Conservation (phyloP, 1,140 invertebrate genomes). For the Drosophila nigromelanica region DNA sequence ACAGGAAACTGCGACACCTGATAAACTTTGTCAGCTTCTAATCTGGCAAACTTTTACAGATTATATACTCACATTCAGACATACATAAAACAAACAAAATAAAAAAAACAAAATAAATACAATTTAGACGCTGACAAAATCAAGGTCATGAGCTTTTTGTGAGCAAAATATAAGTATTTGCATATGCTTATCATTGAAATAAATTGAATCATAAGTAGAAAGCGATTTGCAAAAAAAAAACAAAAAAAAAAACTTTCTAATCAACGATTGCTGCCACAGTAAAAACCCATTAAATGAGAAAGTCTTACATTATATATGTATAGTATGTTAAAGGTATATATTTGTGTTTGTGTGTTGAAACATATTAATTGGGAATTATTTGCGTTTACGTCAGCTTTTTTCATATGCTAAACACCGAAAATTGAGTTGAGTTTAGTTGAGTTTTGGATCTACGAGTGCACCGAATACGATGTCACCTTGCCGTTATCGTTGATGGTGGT, state of each 20-base stretch:
- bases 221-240: slow-evolving; percentile 1
- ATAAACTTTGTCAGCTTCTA: slow-evolving; percentile 32
- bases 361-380: slow-evolving; percentile 42
- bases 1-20: slow-evolving; percentile 32
- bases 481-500: slow-evolving; percentile 90
- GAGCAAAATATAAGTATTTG: slow-evolving; percentile 14
- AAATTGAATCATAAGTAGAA: slow-evolving; percentile 22
- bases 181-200: slow-evolving; percentile 32
- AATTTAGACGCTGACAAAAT: slow-evolving; percentile 37
- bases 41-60: slow-evolving; percentile 16
- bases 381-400: background rate
- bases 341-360: slow-evolving; percentile 37
- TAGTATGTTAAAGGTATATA: slow-evolving; percentile 18
- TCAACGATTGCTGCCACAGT: slow-evolving; percentile 52
- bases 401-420: slow-evolving; percentile 30
- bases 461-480: slow-evolving; percentile 87
- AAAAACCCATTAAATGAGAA: slow-evolving; percentile 38
- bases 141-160: slow-evolving; percentile 51
- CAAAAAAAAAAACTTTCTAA: slow-evolving; percentile 57
- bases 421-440: background rate
- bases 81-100: slow-evolving; percentile 12
- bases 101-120: slow-evolving; percentile 8
- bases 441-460: slow-evolving; percentile 75
- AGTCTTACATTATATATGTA: slow-evolving; percentile 17
- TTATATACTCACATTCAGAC: slow-evolving; percentile 23